Percentiles rank a stretch among this genome's conserved stretches.
Conservation (phyloP, 2,113 vertebrate genomes). For the Laticauda colubrina region DNA sequence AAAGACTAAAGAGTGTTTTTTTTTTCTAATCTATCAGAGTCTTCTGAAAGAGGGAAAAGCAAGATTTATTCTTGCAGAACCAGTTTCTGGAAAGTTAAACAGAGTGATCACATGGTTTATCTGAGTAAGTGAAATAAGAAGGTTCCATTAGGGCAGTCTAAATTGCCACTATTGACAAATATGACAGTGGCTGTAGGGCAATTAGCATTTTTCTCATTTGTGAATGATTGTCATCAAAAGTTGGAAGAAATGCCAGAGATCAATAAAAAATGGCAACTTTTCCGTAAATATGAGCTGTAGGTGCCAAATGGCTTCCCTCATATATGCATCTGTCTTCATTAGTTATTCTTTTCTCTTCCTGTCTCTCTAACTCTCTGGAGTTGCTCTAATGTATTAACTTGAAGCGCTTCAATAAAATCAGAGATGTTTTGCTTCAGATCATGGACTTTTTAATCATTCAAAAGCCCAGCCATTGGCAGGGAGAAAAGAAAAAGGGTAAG, state of each 20-base stretch:
- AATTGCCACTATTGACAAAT: slow-evolving; percentile 20
- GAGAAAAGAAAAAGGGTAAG: not conserved
- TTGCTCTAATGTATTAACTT: slow-evolving; percentile 21
- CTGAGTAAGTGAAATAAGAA: slow-evolving; percentile 27
- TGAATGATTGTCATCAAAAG: not conserved
- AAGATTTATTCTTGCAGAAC: slow-evolving; percentile 12
- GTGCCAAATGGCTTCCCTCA: not conserved
- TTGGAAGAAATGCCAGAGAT: not conserved
- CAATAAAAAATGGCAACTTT: slow-evolving; percentile 9
- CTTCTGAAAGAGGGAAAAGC: not conserved
- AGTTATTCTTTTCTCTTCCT: not conserved
- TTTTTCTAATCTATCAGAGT: not conserved
- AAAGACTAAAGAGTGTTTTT: not conserved
- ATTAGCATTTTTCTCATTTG: slow-evolving; percentile 6
- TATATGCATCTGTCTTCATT: not conserved
- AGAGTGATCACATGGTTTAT: slow-evolving; percentile 23
- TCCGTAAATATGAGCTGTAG: not conserved
- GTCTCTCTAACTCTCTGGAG: slow-evolving; percentile 12
- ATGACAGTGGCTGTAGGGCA: not conserved
- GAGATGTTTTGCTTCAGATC: not conserved
- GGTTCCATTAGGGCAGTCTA: slow-evolving; percentile 20
- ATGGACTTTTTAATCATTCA: slow-evolving; percentile 1
- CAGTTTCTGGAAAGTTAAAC: slow-evolving; percentile 1
- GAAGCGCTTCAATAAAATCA: not conserved
- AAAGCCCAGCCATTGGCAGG: slow-evolving; percentile 2